Percentiles rank a stretch among this genome's conserved stretches.
Conservation (phyloP, 2,113 vertebrate species). For the Ondatra zibethicus region DNA sequence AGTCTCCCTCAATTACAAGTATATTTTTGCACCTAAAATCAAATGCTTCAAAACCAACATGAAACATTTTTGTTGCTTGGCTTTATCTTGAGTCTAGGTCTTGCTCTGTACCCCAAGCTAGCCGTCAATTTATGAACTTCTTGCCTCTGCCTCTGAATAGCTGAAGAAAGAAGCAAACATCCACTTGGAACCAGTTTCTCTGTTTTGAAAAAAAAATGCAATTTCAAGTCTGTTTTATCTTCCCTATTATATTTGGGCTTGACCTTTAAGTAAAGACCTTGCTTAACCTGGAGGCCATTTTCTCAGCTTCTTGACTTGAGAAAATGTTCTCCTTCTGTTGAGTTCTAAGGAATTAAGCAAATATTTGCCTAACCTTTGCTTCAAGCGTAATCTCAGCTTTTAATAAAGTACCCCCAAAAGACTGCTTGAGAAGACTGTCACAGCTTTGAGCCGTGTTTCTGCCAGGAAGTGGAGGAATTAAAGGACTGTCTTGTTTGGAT, state of each 20-base stretch:
- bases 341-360: slow-evolving; percentile 57
- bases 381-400: slow-evolving; percentile 73
- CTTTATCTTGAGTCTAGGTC: neutral
- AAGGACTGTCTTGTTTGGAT: slow-evolving; percentile 70
- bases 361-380: slow-evolving; percentile 79
- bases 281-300: slow-evolving; percentile 59
- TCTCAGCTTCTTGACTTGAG: slow-evolving; percentile 45
- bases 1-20: neutral
- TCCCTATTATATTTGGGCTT: slow-evolving; percentile 63
- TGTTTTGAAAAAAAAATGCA: neutral
- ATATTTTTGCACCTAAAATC: neutral
- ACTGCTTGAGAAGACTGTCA: slow-evolving; percentile 34
- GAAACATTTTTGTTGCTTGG: neutral
- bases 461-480: slow-evolving; percentile 39
- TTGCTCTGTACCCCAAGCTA: neutral
- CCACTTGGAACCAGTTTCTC: neutral
- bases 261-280: slow-evolving; percentile 75
- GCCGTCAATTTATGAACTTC: neutral
- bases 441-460: slow-evolving; percentile 2
- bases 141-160: neutral
- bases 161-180: neutral
- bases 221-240: slow-evolving; percentile 53
- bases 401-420: slow-evolving; percentile 70
- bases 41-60: neutral
- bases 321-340: slow-evolving; percentile 49